Evolutionary conservation across 2,113 vertebrate species (phyloP).

Genomic region (Petaurus breviceps): DNA sequence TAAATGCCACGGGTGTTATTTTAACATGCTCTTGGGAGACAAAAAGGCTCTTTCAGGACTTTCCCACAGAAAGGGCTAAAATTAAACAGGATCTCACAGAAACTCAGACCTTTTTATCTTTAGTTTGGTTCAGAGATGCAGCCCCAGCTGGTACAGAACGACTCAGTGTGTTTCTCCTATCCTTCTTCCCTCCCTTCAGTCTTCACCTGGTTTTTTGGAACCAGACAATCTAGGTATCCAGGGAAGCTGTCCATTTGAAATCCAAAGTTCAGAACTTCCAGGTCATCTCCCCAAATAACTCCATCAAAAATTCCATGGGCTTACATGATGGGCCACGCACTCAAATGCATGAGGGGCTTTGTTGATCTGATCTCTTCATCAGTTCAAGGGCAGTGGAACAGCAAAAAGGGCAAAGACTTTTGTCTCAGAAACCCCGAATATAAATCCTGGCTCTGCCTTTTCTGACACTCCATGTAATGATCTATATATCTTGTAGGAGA

Average conservation of each 20-base stretch:
- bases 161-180: neutral
- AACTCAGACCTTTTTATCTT: conserved; percentile 12
- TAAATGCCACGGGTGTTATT: conserved; percentile 28
- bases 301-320: neutral
- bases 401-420: too few relatives aligned
- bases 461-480: neutral
- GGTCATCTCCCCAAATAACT: conserved; percentile 56
- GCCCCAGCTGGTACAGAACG: neutral
- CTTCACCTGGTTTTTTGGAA: conserved; percentile 25
- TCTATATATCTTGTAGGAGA: too few relatives aligned
- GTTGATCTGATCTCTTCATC: neutral
- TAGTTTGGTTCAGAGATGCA: neutral
- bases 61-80: conserved; percentile 23
- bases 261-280: neutral
- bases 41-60: neutral
- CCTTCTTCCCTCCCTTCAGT: neutral
- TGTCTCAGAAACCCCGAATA: neutral
- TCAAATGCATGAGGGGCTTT: neutral
- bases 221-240: conserved; percentile 50
- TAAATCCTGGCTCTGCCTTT: neutral
- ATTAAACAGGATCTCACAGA: conserved; percentile 17
- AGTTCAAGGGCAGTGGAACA: too few relatives aligned
- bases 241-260: conserved; percentile 61
- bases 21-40: neutral
- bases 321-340: neutral